A percentile compares a stretch with the other conserved stretches of the same genome.
Conservation (phyloP, 2,113 vertebrate species). For the Cryptomyrus ogoouensis region DNA sequence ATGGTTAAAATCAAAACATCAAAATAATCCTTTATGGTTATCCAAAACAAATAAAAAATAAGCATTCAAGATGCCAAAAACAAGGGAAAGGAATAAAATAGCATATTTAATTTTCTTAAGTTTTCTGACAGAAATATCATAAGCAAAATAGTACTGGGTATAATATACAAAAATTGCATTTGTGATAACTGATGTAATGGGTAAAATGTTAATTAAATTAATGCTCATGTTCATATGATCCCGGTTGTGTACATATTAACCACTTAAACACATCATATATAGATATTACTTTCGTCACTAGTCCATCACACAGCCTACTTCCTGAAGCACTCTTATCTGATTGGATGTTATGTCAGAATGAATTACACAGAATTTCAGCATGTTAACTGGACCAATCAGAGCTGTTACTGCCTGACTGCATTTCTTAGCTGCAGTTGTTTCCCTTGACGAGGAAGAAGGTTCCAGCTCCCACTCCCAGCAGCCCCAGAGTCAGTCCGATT, state of each 20-base stretch:
- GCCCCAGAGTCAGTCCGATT: conserved; percentile 47
- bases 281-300: too few relatives aligned
- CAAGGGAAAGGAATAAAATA: background rate
- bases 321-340: too few relatives aligned
- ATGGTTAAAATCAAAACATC: background rate
- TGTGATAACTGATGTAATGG: background rate
- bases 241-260: too few relatives aligned
- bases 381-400: background rate
- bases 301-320: too few relatives aligned
- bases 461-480: conserved; percentile 50
- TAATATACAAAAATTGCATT: background rate
- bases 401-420: background rate
- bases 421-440: conserved; percentile 47
- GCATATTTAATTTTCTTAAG: background rate
- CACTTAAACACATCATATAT: too few relatives aligned
- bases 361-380: background rate
- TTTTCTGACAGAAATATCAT: background rate
- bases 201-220: background rate
- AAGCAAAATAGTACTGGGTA: background rate
- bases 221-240: too few relatives aligned
- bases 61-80: background rate
- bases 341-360: background rate
- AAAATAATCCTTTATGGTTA: background rate
- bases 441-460: conserved; percentile 59
- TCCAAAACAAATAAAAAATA: background rate